Evolutionary conservation across 2,797 vertebrate genomes (phyloP), one percentile per base, ranked within the genome.

Genomic region (Simalia tracyae): DNA sequence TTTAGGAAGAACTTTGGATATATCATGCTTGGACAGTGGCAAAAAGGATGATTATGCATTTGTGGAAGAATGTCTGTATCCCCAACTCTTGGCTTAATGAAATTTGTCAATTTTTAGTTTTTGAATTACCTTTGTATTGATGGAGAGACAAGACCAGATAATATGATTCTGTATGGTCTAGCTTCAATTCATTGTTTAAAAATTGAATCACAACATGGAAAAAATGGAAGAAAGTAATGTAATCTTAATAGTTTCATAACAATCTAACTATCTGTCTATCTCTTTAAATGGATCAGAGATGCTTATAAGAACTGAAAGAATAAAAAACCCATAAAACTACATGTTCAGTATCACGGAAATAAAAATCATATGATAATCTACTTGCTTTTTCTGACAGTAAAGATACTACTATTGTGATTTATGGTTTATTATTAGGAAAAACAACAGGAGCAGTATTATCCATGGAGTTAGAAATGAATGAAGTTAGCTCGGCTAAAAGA

Each of bases 371-470:
- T 10, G 15, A 81, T 11, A 68, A 56, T 88, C 1, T 7, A 42
- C n/a, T 84, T 46, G 19, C 22, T 56, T 61, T 92, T 76, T 92
- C 72, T 92, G 87, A 84, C 24, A 42, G n/a, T 68, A 91, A 84
- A 54, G 28, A 60, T 56, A 56, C 10, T 31, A 31, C 2, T 26
- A 56, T 22, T 64, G 2, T 88, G 22, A 56, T 88, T 36, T 56
- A 84, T 36, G 57, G 46, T 36, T 54, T 91, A 63, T 31, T 63
- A 26, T 84, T 60, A 59, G 84, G 7, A 81, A 26, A 28, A 24
- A 46, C 1, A 31, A 31, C 12, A 36, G 19, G 12, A n/a, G 36
- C 24, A 63, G 17, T 87, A 59, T 61, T 59, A 61, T 28, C 4
- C 56, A 24, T 8, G 2, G 36, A 87, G 36, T 19, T 59, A 61